These are phyloP conservation scores for Burhinus bistriatus DNA, from an alignment of 2,113 vertebrate genomes.

Conservation along the genomic window DNA sequence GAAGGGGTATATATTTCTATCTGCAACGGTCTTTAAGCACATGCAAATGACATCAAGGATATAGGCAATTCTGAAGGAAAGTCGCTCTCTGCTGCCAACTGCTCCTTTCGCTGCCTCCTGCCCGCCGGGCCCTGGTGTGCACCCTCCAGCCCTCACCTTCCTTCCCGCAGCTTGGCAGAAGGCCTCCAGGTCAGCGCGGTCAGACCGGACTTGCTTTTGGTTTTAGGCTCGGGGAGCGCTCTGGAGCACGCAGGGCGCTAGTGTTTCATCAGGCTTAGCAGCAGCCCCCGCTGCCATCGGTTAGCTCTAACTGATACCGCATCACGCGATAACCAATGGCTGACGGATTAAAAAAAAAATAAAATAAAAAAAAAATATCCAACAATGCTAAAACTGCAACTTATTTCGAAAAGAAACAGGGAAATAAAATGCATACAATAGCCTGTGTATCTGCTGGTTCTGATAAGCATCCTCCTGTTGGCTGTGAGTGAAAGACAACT, in stretches of 20 bases:
- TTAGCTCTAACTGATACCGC: constrained; percentile 7
- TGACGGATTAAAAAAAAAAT: background rate
- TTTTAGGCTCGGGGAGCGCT: background rate
- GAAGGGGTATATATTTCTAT: background rate
- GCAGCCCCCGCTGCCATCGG: constrained; percentile 58
- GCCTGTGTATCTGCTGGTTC: constrained; percentile 76
- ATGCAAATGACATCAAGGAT: constrained; percentile 49
- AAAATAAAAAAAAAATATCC: background rate
- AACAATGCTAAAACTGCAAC: constrained; percentile 44
- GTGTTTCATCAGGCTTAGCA: constrained; percentile 45
- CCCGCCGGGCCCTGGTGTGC: background rate
- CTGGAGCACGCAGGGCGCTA: background rate
- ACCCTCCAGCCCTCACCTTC: constrained; percentile 10
- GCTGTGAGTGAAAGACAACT: constrained; percentile 85
- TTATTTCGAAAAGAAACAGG: constrained; percentile 78
- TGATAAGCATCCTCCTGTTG: constrained; percentile 86
- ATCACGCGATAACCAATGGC: constrained; percentile 21
- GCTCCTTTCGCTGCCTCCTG: background rate
- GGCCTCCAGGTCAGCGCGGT: background rate
- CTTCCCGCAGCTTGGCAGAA: background rate
- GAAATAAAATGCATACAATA: constrained; percentile 79
- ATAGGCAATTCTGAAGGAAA: background rate
- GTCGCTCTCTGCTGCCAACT: constrained; percentile 1
- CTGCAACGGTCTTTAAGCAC: background rate
- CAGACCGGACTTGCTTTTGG: constrained; percentile 19